Percentiles rank a stretch among this genome's conserved stretches.
Evolutionary conservation across 92 coral and sea anemone species (phyloP).

Genomic region (Bergia puertoricense): DNA sequence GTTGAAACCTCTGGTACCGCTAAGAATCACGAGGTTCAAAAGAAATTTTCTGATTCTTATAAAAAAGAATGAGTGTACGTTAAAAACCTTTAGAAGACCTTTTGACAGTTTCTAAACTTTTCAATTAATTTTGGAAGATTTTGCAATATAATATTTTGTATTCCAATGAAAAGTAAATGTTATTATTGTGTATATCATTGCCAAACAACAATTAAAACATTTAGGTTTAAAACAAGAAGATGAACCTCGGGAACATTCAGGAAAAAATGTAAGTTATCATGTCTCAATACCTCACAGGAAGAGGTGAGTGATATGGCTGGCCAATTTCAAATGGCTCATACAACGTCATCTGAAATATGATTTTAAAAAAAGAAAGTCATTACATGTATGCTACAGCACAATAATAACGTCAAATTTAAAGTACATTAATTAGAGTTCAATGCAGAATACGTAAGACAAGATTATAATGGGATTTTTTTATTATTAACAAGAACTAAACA

Average conservation of each 20-base stretch:
- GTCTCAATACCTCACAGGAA: slow-evolving; percentile 86
- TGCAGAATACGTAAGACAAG: too few species aligned
- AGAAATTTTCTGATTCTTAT: too few species aligned
- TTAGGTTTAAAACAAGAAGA: neutral
- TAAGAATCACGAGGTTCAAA: too few species aligned
- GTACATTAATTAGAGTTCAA: too few species aligned
- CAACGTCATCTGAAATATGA: slow-evolving; percentile 72
- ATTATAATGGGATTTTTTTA: too few species aligned
- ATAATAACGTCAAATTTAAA: neutral
- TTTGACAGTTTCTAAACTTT: too few species aligned
- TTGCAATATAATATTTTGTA: too few species aligned
- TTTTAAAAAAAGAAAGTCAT: neutral
- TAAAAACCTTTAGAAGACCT: too few species aligned
- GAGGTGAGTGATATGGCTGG: slow-evolving; percentile 81
- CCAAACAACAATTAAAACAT: neutral
- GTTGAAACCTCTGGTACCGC: too few species aligned
- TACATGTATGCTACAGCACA: neutral
- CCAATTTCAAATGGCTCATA: slow-evolving; percentile 94
- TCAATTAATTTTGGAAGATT: too few species aligned
- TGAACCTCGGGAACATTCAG: neutral
- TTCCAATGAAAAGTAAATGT: neutral
- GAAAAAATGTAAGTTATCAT: neutral
- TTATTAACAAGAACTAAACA: too few species aligned
- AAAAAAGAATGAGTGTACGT: too few species aligned
- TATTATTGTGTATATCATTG: neutral